Evolutionary conservation across 2,113 vertebrate genomes (phyloP), one percentile per base, ranked within the genome.

Genomic region (Myrmecophaga tridactyla): DNA sequence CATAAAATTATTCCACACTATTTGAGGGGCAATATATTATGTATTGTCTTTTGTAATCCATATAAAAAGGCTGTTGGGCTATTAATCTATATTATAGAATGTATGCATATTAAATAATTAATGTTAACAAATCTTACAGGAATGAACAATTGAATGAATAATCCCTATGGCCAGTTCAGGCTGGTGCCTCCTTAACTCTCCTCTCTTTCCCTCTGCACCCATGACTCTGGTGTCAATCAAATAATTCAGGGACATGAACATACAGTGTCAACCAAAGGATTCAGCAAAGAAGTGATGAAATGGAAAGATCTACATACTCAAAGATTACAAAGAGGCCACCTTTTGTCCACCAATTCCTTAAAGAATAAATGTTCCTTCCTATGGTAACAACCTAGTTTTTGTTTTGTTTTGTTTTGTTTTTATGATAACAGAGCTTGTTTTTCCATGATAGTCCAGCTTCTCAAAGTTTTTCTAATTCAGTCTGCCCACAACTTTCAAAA

Each of bases 1-100:
- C 56, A 51, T 77, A 80, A 86, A 80, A 86, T 89, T 81, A 89
- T 86, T 70, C 41, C 56, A 53, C 41, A 90, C 78, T 88, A 73
- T 75, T 63, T 87, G 23, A 51, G 36, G 53, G 23, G 34, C 63
- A 41, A 31, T 36, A 43, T 23, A 75, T 60, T 72, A 11, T 20
- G 23, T 43, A 69, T 65, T 77, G 46, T 85, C 92, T 27, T 23
- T 39, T 81, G 27, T 29, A 67, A 87, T 20, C 13, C 39, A 39
- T 2, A 39, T 63, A 77, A 43, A 46, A 76, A 46, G 23, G 51
- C 76, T 81, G 58, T 43, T 76, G 3, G 14, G 34, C 27, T 92
- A 51, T 83, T 89, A 29, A 43, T 81, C 41, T 43, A 39, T 58
- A 48, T 31, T 17, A 80, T 86, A 56, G 73, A 69, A 58, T 36